Conservation (phyloP, 2,113 vertebrate genomes). For the Passerina amoena region DNA sequence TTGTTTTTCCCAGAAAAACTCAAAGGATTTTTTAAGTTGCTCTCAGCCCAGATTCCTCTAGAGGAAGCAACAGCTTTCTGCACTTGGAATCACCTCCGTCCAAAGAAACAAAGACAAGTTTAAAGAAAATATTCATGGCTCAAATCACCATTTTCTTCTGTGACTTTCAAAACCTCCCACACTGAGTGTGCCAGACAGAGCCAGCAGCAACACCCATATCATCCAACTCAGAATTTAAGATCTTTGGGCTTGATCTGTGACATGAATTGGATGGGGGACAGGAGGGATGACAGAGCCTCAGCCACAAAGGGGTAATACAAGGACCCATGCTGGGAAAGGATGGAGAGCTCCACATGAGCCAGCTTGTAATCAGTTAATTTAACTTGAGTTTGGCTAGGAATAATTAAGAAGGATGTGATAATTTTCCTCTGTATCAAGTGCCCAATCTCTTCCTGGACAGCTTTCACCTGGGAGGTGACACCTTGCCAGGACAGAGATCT, state of each 20-base stretch:
- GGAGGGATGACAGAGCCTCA: neutral
- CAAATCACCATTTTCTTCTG: neutral
- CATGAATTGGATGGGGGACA: neutral
- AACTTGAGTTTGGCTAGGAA: neutral
- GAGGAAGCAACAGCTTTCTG: neutral
- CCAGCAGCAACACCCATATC: neutral
- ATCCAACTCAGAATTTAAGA: neutral
- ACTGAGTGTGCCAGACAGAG: neutral
- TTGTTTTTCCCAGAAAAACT: neutral
- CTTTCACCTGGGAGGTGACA: conserved; percentile 9
- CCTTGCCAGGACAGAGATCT: neutral
- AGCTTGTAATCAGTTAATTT: conserved; percentile 33
- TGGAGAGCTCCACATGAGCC: neutral
- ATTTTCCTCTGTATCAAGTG: conserved; percentile 10
- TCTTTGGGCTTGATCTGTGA: neutral
- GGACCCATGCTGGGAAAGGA: neutral
- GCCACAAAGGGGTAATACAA: neutral
- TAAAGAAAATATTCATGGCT: neutral
- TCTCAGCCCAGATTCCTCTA: neutral
- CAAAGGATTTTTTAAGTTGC: neutral
- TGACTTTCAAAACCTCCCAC: neutral
- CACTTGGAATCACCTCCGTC: neutral
- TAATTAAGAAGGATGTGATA: conserved; percentile 37
- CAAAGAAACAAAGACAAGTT: neutral
- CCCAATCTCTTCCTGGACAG: conserved; percentile 29